Percentiles rank a stretch among this genome's conserved stretches.
These are phyloP conservation scores for Berghia stephanieae DNA, from an alignment of 1,140 invertebrate species.

Conservation along the genomic window DNA sequence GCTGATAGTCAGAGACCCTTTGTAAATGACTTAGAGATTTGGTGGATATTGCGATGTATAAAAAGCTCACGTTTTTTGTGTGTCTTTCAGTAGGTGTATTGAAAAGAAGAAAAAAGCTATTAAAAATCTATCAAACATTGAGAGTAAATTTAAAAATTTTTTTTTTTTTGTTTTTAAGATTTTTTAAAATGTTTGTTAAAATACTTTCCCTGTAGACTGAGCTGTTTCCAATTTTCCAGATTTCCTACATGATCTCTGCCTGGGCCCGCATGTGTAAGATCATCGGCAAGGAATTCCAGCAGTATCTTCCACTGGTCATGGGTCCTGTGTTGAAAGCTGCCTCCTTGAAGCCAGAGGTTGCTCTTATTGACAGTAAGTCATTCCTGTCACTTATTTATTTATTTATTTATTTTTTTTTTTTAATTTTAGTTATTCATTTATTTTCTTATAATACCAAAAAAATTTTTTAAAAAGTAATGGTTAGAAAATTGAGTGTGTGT, in stretches of 20 bases:
- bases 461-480: no score
- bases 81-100: background rate
- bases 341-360: conserved; percentile 95
- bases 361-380: conserved; percentile 87
- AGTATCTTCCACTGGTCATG: conserved; percentile 98
- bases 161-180: background rate
- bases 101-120: background rate
- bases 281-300: conserved; percentile 92
- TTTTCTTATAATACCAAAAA: background rate
- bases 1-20: no score
- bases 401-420: background rate
- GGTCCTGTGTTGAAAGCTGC: conserved; percentile 94
- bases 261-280: conserved; percentile 99
- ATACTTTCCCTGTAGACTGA: background rate
- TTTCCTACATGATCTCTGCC: conserved; percentile 95
- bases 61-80: no score
- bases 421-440: background rate
- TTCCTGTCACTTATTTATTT: background rate
- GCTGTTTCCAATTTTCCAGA: conserved; percentile 48
- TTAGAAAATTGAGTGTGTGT: no score
- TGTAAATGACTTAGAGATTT: no score
- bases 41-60: no score
- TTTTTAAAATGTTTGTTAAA: background rate
- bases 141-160: background rate
- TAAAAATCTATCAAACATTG: background rate